Base-by-base conservation (phyloP, 2,113 vertebrate species). In the Hypocryptadius cinnamomeus region DNA sequence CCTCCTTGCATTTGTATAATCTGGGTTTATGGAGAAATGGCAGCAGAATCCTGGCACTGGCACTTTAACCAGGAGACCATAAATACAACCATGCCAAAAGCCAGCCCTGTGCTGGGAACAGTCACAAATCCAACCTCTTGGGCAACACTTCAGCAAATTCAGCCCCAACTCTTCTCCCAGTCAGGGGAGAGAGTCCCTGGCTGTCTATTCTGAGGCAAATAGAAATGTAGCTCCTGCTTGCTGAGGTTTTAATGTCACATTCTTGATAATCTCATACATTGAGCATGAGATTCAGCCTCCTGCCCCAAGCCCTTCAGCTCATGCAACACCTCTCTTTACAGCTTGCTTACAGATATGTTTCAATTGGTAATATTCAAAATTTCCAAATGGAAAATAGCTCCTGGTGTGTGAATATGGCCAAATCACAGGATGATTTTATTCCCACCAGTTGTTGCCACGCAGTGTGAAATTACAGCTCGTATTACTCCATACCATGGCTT, bases 381-480 rank as follows among this genome's bases (percentile, higher is more conserved):
- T 96, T 95, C 93, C 90, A 95, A 95, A 95, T 88, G 92, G 95
- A 96, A 94, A 95, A 96, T 96, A 80, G 90, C 91, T 96, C 73
- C 91, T 94, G 82, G 91, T 94, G 45, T 57, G 79, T 76, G 94
- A 88, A 90, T 80, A 74, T 1, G 15, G 82, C 86, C 96, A 95
- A 93, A 93, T 79, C 50, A 39, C 82, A 93, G 85, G 87, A 88
- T 79, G 64, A 71, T 88, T 95, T 88, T 70, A 74, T 96, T 94
- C 92, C 90, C 94, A 95, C 44, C 85, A 68, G 85, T 92, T 37
- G 27, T n/a, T 95, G 87, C 91, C 85, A 86, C 0, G 69, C 79
- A 90, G 80, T 45, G 33, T 94, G 91, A 94, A 96, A 91, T 94
- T 74, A 83, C 89, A 95, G 79, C 60, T 83, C 0, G 0, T 39